Percentiles rank a stretch among this genome's conserved stretches.
phyloP scores from a whole-genome alignment of 2,113 vertebrate species.

The Glareola pratincola region DNA sequence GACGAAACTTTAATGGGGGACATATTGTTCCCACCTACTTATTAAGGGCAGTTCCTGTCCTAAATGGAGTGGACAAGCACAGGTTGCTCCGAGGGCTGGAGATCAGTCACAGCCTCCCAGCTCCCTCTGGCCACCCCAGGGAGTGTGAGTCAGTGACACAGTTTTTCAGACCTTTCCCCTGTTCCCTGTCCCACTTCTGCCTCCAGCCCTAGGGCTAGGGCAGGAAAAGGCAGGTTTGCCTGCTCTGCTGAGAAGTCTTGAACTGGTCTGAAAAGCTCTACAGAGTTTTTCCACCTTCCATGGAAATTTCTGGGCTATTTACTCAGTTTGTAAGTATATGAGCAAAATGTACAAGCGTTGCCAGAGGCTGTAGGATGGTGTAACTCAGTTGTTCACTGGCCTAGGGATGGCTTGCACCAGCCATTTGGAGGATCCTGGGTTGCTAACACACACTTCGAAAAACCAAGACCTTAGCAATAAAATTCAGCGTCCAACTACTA shows the following conservation, averaged over 20 bases:
- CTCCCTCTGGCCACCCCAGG: not conserved
- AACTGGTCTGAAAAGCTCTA: not conserved
- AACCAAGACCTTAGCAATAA: not conserved
- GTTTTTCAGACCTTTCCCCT: not conserved
- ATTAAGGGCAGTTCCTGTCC: not conserved
- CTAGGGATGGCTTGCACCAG: not conserved
- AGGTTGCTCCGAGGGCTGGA: not conserved
- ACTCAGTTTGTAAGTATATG: not conserved
- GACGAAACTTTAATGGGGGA: not conserved
- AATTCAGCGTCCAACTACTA: not conserved
- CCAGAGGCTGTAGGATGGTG: not conserved
- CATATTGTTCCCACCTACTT: not conserved
- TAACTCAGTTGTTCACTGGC: not conserved
- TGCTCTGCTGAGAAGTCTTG: not conserved
- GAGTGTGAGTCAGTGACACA: not conserved
- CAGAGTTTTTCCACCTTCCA: not conserved
- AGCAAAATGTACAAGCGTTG: rapidly evolving
- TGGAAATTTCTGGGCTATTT: not conserved
- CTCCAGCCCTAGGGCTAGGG: not conserved
- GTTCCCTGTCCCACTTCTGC: not conserved
- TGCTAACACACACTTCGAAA: not conserved
- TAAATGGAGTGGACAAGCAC: not conserved
- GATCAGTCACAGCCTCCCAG: not conserved
- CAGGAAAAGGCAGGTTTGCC: rapidly evolving
- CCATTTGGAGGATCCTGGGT: not conserved